These are phyloP conservation scores for Caradrina kadenii DNA, from an alignment of 2,888 invertebrate genomes.

Conservation along the genomic window DNA sequence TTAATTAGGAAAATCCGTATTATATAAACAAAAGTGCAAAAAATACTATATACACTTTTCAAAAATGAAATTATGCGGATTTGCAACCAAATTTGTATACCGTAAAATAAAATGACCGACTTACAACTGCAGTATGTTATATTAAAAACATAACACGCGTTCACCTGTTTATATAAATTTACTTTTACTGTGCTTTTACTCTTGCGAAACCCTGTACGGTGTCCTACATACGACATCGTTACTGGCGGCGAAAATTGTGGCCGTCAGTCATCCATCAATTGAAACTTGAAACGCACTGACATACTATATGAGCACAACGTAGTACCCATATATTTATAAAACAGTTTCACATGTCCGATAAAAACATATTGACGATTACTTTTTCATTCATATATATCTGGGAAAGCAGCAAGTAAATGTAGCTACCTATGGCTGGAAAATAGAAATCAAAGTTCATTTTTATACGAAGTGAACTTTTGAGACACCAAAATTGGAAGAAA, in stretches of 20 bases:
- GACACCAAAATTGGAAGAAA: too few species aligned
- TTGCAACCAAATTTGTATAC: constrained; percentile 3
- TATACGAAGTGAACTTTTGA: background rate
- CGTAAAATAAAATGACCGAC: constrained; percentile 6
- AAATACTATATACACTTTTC: background rate
- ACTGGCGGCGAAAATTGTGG: constrained; percentile 62
- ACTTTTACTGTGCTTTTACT: constrained; percentile 73
- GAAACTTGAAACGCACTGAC: constrained; percentile 59
- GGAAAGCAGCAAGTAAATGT: background rate
- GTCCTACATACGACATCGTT: constrained; percentile 73
- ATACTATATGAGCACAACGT: constrained; percentile 38
- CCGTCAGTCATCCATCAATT: constrained; percentile 67
- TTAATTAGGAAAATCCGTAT: background rate
- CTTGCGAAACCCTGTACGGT: constrained; percentile 69
- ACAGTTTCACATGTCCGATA: constrained; percentile 38
- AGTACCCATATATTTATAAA: constrained; percentile 28
- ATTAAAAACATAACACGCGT: constrained; percentile 22
- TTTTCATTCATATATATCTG: constrained; percentile 17
- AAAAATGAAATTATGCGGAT: constrained; percentile 7
- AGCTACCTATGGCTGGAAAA: background rate
- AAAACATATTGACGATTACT: constrained; percentile 11
- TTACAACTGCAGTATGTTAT: constrained; percentile 17
- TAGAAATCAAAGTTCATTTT: background rate
- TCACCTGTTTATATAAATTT: constrained; percentile 41
- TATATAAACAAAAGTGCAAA: background rate